phyloP scores from a whole-genome alignment of 1,140 invertebrate species.

The Aricia agestis region DNA sequence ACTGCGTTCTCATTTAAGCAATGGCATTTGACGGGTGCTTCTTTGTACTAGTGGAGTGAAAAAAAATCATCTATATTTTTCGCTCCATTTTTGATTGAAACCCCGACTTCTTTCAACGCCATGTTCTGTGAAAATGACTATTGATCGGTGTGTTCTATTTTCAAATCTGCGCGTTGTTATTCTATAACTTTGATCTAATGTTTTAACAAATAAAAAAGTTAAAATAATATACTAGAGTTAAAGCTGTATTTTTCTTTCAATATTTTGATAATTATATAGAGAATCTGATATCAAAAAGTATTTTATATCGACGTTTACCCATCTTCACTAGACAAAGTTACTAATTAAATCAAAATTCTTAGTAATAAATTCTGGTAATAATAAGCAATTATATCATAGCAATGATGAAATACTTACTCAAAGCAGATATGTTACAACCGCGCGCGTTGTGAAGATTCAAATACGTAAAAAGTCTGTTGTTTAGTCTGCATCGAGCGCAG shows the following conservation, averaged over 20 bases:
- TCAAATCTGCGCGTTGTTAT: neutral
- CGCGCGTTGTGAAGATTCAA: no score
- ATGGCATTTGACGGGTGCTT: constrained; percentile 67
- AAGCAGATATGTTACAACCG: no score
- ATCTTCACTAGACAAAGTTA: neutral
- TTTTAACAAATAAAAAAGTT: neutral
- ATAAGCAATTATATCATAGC: no score
- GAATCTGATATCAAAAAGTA: no score
- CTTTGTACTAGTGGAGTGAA: constrained; percentile 54
- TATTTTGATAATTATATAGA: no score
- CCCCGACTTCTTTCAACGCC: constrained; percentile 40
- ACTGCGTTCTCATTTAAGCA: constrained; percentile 71
- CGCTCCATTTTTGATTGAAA: constrained; percentile 65
- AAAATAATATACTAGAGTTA: no score
- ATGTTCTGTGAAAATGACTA: constrained; percentile 7
- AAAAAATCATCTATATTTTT: constrained; percentile 44
- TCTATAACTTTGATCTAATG: neutral
- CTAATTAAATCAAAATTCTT: neutral
- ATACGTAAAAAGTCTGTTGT: no score
- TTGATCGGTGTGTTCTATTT: constrained; percentile 15
- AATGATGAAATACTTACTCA: no score
- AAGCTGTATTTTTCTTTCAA: no score
- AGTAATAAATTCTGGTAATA: no score
- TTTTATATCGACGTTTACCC: neutral
- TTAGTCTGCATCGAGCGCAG: no score